Percentiles rank a stretch among this genome's conserved stretches.
Evolutionary conservation across 2,113 vertebrate species (phyloP).

Genomic region (human): GRCh38 chr3:100074001-100074500

Average conservation of each 20-base stretch:
- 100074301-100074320: constrained; percentile 38
- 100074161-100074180: constrained; percentile 58
- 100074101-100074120: constrained; percentile 73
- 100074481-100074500: constrained; percentile 39
- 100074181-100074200: constrained; percentile 53
- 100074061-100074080: constrained; percentile 10
- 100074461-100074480: neutral
- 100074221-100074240: neutral
- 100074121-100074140: constrained; percentile 54
- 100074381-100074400: constrained; percentile 8
- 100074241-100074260: neutral
- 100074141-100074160: constrained; percentile 68
- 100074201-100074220: constrained; percentile 43
- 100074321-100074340: neutral
- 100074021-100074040: constrained; percentile 41
- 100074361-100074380: neutral
- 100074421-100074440: constrained; percentile 55
- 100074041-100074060: constrained; percentile 38
- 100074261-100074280: neutral
- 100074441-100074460: neutral
- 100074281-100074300: neutral
- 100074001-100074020: constrained; percentile 44
- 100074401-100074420: constrained; percentile 32
- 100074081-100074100: constrained; percentile 68
- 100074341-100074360: neutral